Conservation (phyloP, 2,113 vertebrate species). For the Acrocephalus kingi region DNA sequence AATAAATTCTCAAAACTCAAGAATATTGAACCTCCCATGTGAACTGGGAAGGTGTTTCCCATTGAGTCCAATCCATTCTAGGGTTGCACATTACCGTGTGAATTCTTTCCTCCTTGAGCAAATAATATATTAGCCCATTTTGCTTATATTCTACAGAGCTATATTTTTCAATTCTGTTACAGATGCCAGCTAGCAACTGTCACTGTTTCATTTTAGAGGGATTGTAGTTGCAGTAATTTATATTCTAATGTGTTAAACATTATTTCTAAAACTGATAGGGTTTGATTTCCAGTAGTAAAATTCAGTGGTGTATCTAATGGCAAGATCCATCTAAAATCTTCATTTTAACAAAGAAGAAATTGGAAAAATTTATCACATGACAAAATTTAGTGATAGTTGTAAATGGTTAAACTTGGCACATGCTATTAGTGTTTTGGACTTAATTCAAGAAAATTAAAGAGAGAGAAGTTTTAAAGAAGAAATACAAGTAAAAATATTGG, state of each 20-base stretch:
- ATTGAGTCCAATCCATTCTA: background rate
- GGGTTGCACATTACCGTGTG: background rate
- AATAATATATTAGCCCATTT: conserved; percentile 28
- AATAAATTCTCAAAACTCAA: background rate
- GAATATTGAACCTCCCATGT: background rate
- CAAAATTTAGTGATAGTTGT: background rate
- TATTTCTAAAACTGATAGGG: background rate
- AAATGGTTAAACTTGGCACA: background rate
- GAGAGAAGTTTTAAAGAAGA: background rate
- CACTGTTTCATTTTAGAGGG: background rate
- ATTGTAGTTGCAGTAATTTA: background rate
- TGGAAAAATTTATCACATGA: background rate
- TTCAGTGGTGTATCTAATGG: background rate
- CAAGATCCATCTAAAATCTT: background rate
- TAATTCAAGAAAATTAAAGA: background rate
- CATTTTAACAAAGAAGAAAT: background rate
- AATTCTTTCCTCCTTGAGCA: background rate
- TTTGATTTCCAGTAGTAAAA: background rate
- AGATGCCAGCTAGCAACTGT: background rate
- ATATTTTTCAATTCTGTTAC: background rate
- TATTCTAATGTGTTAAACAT: background rate
- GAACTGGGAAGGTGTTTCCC: background rate
- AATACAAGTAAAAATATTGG: background rate
- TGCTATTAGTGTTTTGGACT: background rate
- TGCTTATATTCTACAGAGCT: background rate